Evolutionary conservation across 2,888 invertebrate genomes (phyloP).

Genomic region (Amphipyra tragopoginis): DNA sequence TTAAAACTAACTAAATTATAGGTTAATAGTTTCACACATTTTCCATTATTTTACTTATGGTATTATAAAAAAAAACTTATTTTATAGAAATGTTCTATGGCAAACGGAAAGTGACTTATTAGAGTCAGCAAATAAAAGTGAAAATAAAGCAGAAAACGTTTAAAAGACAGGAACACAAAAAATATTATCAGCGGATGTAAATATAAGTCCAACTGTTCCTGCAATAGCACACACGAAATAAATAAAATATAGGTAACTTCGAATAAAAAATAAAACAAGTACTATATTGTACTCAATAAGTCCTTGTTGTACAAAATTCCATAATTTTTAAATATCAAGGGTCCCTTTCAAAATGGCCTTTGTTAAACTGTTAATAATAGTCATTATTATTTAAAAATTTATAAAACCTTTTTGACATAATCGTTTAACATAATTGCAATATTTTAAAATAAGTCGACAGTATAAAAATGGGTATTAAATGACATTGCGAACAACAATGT

Average conservation of each 20-base stretch:
- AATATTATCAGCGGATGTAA: conserved; percentile 74
- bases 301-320: conserved; percentile 61
- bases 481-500: conserved; percentile 64
- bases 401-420: conserved; percentile 57
- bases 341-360: conserved; percentile 61
- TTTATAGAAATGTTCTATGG: conserved; percentile 66
- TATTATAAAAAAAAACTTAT: conserved; percentile 76
- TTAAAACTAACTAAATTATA: conserved; percentile 90
- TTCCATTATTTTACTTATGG: conserved; percentile 82
- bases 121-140: conserved; percentile 71
- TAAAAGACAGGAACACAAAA: conserved; percentile 64
- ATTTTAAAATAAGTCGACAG: conserved; percentile 62
- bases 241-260: conserved; percentile 65
- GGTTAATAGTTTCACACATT: conserved; percentile 89
- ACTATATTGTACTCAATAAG: conserved; percentile 68
- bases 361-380: conserved; percentile 54
- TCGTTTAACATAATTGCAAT: conserved; percentile 69
- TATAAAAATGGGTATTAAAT: conserved; percentile 67
- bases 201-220: conserved; percentile 85
- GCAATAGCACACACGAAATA: conserved; percentile 79
- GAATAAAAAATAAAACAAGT: conserved; percentile 78
- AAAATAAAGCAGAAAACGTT: conserved; percentile 68
- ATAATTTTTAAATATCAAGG: conserved; percentile 59
- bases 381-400: conserved; percentile 59
- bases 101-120: conserved; percentile 69